These are phyloP conservation scores for Ischnus inquisitorius DNA, from an alignment of 2,888 invertebrate genomes.

Conservation along the genomic window DNA sequence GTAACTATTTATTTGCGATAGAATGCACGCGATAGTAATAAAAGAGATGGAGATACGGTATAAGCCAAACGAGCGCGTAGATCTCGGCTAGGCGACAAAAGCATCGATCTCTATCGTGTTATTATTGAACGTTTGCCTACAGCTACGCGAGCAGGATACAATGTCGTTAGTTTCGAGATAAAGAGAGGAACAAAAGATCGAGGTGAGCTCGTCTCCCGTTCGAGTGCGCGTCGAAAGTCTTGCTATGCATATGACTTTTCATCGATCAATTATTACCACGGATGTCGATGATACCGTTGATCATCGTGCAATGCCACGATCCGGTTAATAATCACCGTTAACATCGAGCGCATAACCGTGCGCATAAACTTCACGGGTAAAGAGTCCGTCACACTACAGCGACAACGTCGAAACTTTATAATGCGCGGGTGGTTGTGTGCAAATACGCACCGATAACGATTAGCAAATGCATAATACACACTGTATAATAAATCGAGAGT, in stretches of 20 bases:
- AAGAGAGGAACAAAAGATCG: conserved; percentile 13
- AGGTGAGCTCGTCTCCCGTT: conserved; percentile 51
- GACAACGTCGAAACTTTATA: conserved; percentile 25
- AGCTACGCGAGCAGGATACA: conserved; percentile 30
- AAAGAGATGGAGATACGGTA: conserved; percentile 9
- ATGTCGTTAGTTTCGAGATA: neutral
- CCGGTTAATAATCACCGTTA: conserved; percentile 12
- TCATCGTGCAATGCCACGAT: conserved; percentile 7
- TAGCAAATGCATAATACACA: conserved; percentile 4
- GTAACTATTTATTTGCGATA: conserved; percentile 51
- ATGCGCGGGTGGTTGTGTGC: conserved; percentile 44
- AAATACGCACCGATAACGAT: conserved; percentile 52
- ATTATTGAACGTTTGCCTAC: conserved; percentile 15
- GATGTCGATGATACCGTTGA: conserved; percentile 31
- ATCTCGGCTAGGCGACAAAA: conserved; percentile 46
- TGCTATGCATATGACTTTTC: conserved; percentile 6
- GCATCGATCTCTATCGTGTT: conserved; percentile 43
- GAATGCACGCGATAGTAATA: conserved; percentile 58
- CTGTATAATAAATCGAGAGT: conserved; percentile 25
- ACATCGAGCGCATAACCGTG: neutral
- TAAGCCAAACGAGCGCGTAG: conserved; percentile 24
- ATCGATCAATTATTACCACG: conserved; percentile 13
- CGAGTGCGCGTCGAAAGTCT: neutral
- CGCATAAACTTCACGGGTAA: neutral
- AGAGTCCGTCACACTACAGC: neutral